These are phyloP conservation scores for Hemiprocne comata DNA, from an alignment of 2,113 vertebrate genomes.

Conservation along the genomic window DNA sequence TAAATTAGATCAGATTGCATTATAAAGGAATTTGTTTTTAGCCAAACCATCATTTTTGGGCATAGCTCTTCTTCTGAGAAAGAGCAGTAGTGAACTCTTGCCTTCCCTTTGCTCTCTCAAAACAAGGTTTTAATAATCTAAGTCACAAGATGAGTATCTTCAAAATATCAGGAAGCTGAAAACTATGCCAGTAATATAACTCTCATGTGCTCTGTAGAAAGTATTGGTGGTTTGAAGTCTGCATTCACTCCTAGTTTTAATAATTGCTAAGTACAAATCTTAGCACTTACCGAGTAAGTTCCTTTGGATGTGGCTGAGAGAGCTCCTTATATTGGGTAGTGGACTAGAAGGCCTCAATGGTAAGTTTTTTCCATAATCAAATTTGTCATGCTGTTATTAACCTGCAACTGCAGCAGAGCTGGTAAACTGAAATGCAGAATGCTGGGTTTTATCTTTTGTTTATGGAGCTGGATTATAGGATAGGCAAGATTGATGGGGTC, in stretches of 20 bases:
- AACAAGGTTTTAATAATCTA: neutral
- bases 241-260: neutral
- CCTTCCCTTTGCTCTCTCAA: neutral
- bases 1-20: neutral
- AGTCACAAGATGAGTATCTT: neutral
- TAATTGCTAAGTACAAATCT: neutral
- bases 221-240: neutral
- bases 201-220: neutral
- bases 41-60: neutral
- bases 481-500: neutral
- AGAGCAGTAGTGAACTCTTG: neutral
- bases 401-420: neutral
- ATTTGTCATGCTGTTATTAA: neutral
- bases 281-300: neutral
- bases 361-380: neutral
- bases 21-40: neutral
- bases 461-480: neutral
- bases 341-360: neutral
- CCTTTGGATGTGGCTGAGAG: neutral
- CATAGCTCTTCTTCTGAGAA: neutral
- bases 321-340: fast-evolving
- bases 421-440: neutral
- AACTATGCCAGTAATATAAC: neutral
- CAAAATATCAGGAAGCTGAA: neutral
- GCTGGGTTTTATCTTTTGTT: neutral